Conservation (phyloP, 2,888 invertebrate genomes). For the Linyphia triangularis region DNA sequence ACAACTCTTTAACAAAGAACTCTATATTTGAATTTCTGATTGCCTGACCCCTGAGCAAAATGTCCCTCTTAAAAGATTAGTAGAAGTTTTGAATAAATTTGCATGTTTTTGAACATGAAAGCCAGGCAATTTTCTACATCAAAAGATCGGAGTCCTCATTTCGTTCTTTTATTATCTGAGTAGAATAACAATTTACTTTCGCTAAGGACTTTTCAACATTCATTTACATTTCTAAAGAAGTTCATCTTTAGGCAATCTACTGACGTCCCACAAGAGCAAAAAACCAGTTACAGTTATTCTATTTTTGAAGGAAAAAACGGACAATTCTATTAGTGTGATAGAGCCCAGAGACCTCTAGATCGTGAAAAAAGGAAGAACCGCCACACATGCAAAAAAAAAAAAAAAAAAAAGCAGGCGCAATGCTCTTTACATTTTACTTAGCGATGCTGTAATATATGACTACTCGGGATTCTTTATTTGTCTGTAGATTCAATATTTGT, state of each 20-base stretch:
- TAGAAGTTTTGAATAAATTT: slow-evolving; percentile 3
- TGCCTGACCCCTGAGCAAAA: slow-evolving; percentile 6
- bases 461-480: too few species aligned
- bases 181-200: slow-evolving; percentile 26
- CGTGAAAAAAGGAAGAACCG: too few species aligned
- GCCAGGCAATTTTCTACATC: slow-evolving; percentile 17
- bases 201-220: slow-evolving; percentile 7
- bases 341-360: not conserved
- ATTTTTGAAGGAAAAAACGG: not conserved
- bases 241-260: slow-evolving; percentile 19
- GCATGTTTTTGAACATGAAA: slow-evolving; percentile 4
- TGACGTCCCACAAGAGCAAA: not conserved
- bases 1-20: not conserved
- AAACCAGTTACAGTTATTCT: not conserved
- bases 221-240: slow-evolving; percentile 41
- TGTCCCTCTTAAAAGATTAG: not conserved
- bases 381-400: too few species aligned
- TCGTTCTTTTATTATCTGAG: slow-evolving; percentile 8
- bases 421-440: too few species aligned
- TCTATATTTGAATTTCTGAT: slow-evolving; percentile 7
- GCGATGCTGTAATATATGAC: too few species aligned
- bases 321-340: not conserved
- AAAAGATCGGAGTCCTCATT: not conserved
- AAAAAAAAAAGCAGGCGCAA: too few species aligned
- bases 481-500: too few species aligned